Percentiles rank a stretch among this genome's conserved stretches.
phyloP scores from a whole-genome alignment of 2,113 vertebrate species.

The Actenoides hombroni region DNA sequence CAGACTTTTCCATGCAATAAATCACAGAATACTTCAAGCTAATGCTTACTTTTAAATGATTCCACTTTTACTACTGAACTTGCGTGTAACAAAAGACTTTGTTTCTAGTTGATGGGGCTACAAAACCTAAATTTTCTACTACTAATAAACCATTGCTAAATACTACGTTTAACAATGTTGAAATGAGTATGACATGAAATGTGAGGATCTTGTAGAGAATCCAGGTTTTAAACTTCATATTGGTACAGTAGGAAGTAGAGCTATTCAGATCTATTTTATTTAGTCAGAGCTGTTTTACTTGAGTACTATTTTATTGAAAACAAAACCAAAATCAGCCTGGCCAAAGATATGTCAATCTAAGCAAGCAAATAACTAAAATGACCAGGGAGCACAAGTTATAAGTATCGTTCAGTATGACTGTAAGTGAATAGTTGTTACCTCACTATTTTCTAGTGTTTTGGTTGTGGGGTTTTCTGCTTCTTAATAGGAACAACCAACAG shows the following conservation, averaged over 20 bases:
- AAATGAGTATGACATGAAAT: neutral
- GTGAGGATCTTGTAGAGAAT: neutral
- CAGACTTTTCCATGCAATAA: neutral
- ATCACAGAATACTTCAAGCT: neutral
- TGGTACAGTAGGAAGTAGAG: neutral
- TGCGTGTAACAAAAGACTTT: rapidly evolving
- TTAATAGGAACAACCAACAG: neutral
- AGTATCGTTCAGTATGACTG: neutral
- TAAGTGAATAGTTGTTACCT: neutral
- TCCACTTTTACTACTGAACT: neutral
- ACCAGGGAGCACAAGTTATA: neutral
- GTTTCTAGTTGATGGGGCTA: neutral
- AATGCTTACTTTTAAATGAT: neutral
- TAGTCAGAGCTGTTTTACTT: neutral
- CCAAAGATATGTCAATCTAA: neutral
- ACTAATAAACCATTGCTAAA: neutral
- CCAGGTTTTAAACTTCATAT: neutral
- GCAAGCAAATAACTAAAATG: neutral
- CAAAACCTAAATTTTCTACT: neutral
- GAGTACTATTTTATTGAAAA: neutral
- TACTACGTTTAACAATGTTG: neutral
- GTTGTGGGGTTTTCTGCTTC: neutral
- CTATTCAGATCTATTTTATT: neutral
- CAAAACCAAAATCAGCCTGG: neutral
- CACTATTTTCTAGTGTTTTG: neutral